These are phyloP conservation scores for Alligator sinensis DNA, from an alignment of 2,113 vertebrate species.

Conservation along the genomic window DNA sequence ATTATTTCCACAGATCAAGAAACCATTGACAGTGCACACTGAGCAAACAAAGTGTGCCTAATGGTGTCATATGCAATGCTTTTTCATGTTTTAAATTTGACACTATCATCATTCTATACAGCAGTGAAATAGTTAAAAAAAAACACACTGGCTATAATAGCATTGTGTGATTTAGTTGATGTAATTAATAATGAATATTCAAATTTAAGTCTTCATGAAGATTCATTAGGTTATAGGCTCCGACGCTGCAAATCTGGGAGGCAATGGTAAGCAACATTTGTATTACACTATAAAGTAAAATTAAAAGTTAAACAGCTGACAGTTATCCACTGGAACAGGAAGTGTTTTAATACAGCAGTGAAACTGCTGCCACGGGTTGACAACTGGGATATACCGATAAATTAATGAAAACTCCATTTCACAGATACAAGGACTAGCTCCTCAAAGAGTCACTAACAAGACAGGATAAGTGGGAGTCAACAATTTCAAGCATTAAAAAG, in stretches of 20 bases:
- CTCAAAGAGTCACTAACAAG: neutral
- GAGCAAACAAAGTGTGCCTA: neutral
- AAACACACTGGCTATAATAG: neutral
- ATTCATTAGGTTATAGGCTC: too few relatives aligned
- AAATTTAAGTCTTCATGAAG: constrained; percentile 27
- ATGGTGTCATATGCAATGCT: neutral
- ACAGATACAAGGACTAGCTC: neutral
- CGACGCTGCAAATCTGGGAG: too few relatives aligned
- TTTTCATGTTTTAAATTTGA: neutral
- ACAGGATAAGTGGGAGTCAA: neutral
- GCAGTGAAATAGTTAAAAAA: neutral
- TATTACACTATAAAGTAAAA: too few relatives aligned
- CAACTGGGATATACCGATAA: neutral
- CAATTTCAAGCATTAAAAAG: neutral
- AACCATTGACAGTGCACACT: neutral
- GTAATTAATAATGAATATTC: neutral
- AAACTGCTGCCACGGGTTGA: neutral
- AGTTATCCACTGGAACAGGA: too few relatives aligned
- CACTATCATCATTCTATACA: neutral
- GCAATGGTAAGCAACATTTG: too few relatives aligned
- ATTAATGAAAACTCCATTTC: neutral
- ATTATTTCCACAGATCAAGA: neutral
- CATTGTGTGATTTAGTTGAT: neutral
- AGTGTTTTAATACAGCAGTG: too few relatives aligned
- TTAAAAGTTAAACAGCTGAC: too few relatives aligned